A percentile compares a stretch with the other conserved stretches of the same genome.
phyloP scores from a whole-genome alignment of 1,140 invertebrate species.

The Sinella curviseta region DNA sequence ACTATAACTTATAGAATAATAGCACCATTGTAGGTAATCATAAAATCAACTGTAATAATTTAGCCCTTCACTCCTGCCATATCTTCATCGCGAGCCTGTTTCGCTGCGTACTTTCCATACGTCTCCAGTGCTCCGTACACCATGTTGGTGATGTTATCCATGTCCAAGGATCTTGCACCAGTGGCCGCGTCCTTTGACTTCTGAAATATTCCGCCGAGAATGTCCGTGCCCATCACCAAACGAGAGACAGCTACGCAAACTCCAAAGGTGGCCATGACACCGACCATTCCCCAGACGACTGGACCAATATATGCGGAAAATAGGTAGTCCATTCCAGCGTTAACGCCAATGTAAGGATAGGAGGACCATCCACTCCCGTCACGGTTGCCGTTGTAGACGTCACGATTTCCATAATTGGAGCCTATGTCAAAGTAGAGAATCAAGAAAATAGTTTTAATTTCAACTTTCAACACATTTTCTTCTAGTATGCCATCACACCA shows the following conservation, averaged over 20 bases:
- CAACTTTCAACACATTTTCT: too few species aligned
- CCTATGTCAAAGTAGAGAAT: background rate
- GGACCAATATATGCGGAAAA: constrained; percentile 41
- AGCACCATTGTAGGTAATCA: constrained; percentile 16
- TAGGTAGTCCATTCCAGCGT: constrained; percentile 31
- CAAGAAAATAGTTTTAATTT: background rate
- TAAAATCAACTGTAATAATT: background rate
- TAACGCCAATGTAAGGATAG: constrained; percentile 25
- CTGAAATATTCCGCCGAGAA: constrained; percentile 32
- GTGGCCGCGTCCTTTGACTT: constrained; percentile 23
- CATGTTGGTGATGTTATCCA: constrained; percentile 42
- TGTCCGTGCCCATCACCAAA: constrained; percentile 27
- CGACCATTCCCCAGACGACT: constrained; percentile 39
- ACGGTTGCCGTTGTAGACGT: constrained; percentile 5
- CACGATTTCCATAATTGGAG: background rate
- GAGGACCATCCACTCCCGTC: background rate
- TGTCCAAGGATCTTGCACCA: constrained; percentile 39
- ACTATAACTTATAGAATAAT: constrained; percentile 10
- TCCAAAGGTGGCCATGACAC: constrained; percentile 3
- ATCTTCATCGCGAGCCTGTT: constrained; percentile 21
- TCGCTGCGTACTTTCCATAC: constrained; percentile 38
- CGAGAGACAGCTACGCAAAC: constrained; percentile 28
- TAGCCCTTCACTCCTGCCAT: background rate
- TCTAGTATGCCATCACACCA: too few species aligned
- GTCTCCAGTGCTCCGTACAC: constrained; percentile 44